phyloP scores from a whole-genome alignment of 2,797 vertebrate genomes.

The Ptychadena robeensis region DNA sequence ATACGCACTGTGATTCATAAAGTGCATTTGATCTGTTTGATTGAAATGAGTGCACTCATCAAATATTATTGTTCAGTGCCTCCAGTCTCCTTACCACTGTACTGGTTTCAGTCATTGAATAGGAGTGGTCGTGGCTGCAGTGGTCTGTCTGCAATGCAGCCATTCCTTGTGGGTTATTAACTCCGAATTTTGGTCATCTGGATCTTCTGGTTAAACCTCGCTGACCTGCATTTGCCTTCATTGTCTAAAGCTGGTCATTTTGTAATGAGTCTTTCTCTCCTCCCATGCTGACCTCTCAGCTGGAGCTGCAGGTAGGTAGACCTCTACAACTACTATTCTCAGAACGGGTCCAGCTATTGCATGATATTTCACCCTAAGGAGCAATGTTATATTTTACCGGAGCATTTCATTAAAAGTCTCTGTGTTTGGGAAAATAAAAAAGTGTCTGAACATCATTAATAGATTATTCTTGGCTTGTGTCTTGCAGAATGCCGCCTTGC shows the following conservation, averaged over 20 bases:
- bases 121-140: too few relatives aligned
- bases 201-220: too few relatives aligned
- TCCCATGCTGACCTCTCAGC: constrained; percentile 84
- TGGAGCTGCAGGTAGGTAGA: constrained; percentile 93
- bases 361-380: background rate
- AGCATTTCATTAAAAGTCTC: background rate
- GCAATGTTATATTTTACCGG: background rate
- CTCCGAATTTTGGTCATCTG: too few relatives aligned
- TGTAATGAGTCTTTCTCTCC: constrained; percentile 78
- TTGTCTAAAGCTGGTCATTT: background rate
- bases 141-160: too few relatives aligned
- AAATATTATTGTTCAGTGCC: too few relatives aligned
- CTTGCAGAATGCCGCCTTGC: constrained; percentile 93
- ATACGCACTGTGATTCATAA: too few relatives aligned
- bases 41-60: too few relatives aligned
- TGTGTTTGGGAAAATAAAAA: background rate
- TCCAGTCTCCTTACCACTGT: too few relatives aligned
- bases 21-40: too few relatives aligned
- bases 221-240: background rate
- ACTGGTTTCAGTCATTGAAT: too few relatives aligned
- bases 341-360: background rate
- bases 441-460: background rate
- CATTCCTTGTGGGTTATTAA: too few relatives aligned
- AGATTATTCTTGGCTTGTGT: background rate
- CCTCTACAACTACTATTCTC: background rate